These are phyloP conservation scores for Epizoanthus rinbou DNA, from an alignment of 92 coral and sea anemone species.

Conservation along the genomic window DNA sequence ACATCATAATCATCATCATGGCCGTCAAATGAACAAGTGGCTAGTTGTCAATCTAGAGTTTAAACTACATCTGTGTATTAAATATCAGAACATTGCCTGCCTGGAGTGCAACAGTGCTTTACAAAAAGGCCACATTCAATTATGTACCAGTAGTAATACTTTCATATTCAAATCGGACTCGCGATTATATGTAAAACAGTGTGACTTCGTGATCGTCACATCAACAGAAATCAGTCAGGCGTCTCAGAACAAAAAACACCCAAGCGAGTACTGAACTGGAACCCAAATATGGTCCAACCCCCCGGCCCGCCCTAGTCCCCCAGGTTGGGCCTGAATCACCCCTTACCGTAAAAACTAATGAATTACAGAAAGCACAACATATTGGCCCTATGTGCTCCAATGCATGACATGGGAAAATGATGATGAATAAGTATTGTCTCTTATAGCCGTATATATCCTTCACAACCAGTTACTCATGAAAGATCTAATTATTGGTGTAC, in stretches of 20 bases:
- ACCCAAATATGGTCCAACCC: no score
- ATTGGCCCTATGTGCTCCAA: no score
- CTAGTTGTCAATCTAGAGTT: neutral
- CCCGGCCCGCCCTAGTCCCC: no score
- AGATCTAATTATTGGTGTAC: no score
- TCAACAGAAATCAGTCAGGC: conserved; percentile 27
- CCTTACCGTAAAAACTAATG: no score
- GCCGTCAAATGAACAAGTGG: conserved; percentile 1
- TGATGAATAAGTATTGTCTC: no score
- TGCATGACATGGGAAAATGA: no score
- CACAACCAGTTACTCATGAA: no score
- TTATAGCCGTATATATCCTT: no score
- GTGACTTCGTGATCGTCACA: conserved; percentile 12
- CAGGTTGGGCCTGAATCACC: no score
- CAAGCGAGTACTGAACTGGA: no score
- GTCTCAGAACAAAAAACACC: neutral
- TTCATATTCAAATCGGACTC: conserved; percentile 31
- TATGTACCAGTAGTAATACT: neutral
- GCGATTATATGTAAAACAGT: conserved; percentile 5
- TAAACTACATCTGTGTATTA: neutral
- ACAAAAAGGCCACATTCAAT: neutral
- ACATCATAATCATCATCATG: neutral
- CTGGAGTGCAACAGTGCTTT: neutral
- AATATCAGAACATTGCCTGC: neutral
- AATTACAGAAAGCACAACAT: no score